These are phyloP conservation scores for Calameuta pallipes DNA, from an alignment of 2,888 invertebrate species.

Conservation along the genomic window DNA sequence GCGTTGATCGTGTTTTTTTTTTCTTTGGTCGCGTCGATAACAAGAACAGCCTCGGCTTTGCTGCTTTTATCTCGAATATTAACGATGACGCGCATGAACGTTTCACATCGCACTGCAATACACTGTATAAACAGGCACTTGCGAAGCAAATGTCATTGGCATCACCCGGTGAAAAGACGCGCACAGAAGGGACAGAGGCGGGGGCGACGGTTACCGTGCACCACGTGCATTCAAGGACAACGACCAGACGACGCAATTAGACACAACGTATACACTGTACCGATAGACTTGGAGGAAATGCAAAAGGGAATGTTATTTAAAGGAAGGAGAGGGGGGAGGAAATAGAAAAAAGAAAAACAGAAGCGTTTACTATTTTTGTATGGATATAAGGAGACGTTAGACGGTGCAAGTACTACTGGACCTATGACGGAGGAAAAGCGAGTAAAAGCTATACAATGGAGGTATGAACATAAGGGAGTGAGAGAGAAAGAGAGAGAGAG, in stretches of 20 bases:
- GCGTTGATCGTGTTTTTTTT: neutral
- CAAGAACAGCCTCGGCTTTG: neutral
- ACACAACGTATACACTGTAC: neutral
- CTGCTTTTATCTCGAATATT: slow-evolving; percentile 8
- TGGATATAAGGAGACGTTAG: slow-evolving; percentile 51
- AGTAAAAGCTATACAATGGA: slow-evolving; percentile 37
- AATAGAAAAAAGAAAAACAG: slow-evolving; percentile 13
- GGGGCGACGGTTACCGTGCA: neutral
- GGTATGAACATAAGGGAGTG: slow-evolving; percentile 1
- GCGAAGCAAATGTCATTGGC: slow-evolving; percentile 39
- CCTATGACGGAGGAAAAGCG: slow-evolving; percentile 39
- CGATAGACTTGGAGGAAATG: slow-evolving; percentile 19
- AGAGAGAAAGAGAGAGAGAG: slow-evolving; percentile 22
- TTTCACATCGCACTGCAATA: slow-evolving; percentile 8
- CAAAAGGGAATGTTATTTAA: slow-evolving; percentile 42
- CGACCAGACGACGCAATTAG: neutral
- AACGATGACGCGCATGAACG: neutral
- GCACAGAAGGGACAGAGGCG: neutral
- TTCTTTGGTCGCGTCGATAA: neutral
- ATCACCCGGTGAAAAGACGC: neutral
- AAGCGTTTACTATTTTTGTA: slow-evolving; percentile 62
- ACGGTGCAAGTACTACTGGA: slow-evolving; percentile 63
- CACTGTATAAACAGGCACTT: slow-evolving; percentile 24
- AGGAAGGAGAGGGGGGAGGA: neutral
- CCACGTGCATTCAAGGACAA: neutral